Conservation (phyloP, 2,113 vertebrate species). For the Cephalopterus ornatus region DNA sequence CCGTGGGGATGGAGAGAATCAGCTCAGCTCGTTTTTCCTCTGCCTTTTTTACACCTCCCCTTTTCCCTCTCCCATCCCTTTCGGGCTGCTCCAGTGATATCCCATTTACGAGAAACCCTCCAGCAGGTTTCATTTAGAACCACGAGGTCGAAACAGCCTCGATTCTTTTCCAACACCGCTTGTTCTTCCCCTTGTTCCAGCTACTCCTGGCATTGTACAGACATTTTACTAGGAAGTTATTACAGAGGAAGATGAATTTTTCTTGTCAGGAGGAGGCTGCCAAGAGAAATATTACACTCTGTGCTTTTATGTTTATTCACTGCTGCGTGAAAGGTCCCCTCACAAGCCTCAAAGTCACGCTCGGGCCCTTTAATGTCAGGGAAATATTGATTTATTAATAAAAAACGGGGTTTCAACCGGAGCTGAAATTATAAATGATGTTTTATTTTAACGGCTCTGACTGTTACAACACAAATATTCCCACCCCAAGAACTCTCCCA, state of each 20-base stretch:
- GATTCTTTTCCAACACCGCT: not conserved
- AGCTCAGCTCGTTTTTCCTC: not conserved
- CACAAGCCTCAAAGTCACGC: not conserved
- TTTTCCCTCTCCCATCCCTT: not conserved
- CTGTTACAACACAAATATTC: not conserved
- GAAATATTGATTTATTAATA: constrained; percentile 37
- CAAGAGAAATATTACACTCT: not conserved
- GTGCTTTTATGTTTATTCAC: not conserved
- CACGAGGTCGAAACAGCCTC: not conserved
- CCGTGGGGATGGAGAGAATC: no score
- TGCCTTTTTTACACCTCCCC: not conserved
- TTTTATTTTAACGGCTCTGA: not conserved
- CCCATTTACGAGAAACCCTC: not conserved
- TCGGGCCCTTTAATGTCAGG: not conserved
- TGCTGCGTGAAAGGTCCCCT: not conserved
- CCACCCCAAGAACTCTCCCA: no score
- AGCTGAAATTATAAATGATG: not conserved
- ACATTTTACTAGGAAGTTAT: not conserved
- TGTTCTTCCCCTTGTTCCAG: not conserved
- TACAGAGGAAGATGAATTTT: constrained; percentile 37
- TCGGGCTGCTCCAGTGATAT: no score
- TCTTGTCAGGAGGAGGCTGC: constrained; percentile 17
- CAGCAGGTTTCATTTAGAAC: not conserved
- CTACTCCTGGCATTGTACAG: not conserved
- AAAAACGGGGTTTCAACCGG: not conserved